A percentile compares a stretch with the other conserved stretches of the same genome.
These are phyloP conservation scores for Neopelma chrysocephalum DNA, from an alignment of 2,797 vertebrate genomes.

Conservation along the genomic window DNA sequence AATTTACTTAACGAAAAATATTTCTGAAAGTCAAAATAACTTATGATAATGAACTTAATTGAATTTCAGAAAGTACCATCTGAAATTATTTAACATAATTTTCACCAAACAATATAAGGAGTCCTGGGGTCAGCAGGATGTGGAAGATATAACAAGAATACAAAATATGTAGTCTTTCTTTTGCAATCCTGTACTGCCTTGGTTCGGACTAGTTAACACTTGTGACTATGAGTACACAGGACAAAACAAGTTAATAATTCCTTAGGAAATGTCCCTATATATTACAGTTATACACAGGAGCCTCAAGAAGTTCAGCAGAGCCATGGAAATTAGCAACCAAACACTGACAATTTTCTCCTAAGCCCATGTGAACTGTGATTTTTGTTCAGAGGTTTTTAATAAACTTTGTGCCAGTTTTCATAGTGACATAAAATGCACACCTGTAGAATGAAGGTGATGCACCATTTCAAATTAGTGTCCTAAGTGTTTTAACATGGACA, in stretches of 20 bases:
- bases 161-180: neutral
- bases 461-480: neutral
- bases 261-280: neutral
- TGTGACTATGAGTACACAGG: neutral
- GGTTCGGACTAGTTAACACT: neutral
- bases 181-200: neutral
- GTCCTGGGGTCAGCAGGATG: neutral
- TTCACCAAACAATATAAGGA: neutral
- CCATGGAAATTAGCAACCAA: neutral
- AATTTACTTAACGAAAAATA: neutral
- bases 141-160: neutral
- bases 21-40: neutral
- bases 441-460: neutral
- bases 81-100: neutral
- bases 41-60: neutral
- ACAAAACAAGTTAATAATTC: neutral
- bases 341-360: neutral
- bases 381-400: neutral
- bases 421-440: neutral
- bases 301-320: neutral
- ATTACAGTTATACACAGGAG: neutral
- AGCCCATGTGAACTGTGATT: neutral
- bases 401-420: neutral
- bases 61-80: neutral
- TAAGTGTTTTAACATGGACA: neutral